Evolutionary conservation across 1,140 invertebrate genomes (phyloP).

Genomic region (Oscheius sp.): DNA sequence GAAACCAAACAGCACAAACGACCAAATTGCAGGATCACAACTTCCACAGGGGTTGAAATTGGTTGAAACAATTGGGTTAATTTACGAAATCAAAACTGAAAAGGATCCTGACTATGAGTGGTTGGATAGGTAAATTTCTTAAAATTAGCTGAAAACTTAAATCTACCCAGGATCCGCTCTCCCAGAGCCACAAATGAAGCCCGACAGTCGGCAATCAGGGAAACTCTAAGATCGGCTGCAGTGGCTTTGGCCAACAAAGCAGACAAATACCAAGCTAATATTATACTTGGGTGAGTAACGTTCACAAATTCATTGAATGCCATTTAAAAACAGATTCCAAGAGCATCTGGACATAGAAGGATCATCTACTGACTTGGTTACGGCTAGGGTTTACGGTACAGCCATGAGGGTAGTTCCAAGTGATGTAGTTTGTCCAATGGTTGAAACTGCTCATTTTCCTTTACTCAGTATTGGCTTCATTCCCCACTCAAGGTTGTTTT

Average conservation of each 20-base stretch:
- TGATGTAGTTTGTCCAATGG: too few relatives aligned
- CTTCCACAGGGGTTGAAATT: background rate
- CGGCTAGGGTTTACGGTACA: conserved; percentile 3
- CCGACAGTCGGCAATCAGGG: conserved; percentile 10
- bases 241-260: conserved; percentile 12
- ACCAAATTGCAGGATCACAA: background rate
- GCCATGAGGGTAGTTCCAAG: background rate
- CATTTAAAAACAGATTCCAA: background rate
- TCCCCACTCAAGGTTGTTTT: background rate
- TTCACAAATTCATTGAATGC: background rate
- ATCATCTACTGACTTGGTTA: conserved; percentile 4
- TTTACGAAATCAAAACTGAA: background rate
- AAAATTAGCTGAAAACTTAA: background rate
- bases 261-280: conserved; percentile 8
- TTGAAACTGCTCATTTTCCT: background rate
- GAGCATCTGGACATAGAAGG: conserved; percentile 23
- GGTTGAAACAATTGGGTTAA: background rate
- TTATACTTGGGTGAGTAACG: conserved; percentile 20
- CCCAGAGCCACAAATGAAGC: conserved; percentile 24
- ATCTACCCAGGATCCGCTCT: conserved; percentile 14
- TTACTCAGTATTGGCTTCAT: conserved; percentile 12
- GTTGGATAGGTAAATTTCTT: conserved; percentile 11
- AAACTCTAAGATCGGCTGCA: background rate
- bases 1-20: background rate
- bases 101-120: conserved; percentile 32